Evolutionary conservation across 2,113 vertebrate genomes (phyloP).

Genomic region (Prunella himalayana): DNA sequence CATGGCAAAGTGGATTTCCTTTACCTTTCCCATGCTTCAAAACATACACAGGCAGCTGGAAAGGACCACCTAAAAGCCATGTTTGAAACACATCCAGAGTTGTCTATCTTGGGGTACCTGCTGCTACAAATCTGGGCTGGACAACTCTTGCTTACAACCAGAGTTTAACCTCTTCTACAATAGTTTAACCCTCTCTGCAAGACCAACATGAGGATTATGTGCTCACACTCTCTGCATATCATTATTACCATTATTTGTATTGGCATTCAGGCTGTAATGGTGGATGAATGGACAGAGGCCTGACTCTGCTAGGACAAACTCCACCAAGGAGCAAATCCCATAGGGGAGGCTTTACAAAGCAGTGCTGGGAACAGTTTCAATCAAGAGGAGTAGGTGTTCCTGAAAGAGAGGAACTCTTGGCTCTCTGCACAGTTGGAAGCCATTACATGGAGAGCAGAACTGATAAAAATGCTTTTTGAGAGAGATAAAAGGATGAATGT

Average conservation of each 20-base stretch:
- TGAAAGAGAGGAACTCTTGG: background rate
- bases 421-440: background rate
- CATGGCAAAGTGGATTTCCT: background rate
- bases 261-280: background rate
- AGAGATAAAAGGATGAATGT: background rate
- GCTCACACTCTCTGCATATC: background rate
- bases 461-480: slow-evolving; percentile 9
- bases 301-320: background rate
- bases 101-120: background rate
- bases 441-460: background rate
- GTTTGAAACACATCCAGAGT: background rate
- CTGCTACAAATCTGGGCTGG: background rate
- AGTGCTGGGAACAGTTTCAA: background rate
- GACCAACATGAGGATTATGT: background rate
- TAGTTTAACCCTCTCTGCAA: background rate
- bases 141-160: background rate
- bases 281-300: background rate
- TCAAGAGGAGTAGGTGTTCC: background rate
- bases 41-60: background rate
- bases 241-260: background rate
- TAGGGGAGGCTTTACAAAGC: background rate
- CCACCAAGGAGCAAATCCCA: background rate
- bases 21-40: background rate
- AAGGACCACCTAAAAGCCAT: background rate
- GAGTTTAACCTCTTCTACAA: background rate